These are phyloP conservation scores for Trichechus manatus DNA, from an alignment of 2,113 vertebrate species.

Conservation along the genomic window DNA sequence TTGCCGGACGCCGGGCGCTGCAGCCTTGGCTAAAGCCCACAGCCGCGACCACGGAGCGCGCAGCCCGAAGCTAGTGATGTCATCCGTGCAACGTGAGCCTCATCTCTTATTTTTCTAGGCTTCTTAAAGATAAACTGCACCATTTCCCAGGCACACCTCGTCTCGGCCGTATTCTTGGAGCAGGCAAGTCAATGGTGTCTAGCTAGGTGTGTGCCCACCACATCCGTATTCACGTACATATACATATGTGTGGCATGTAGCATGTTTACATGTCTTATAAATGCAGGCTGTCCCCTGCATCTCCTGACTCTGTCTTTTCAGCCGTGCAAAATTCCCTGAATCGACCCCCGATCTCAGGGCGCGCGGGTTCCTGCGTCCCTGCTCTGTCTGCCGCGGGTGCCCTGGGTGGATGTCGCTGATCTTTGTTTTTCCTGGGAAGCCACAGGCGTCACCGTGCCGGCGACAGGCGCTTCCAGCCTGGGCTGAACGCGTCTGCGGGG, in stretches of 20 bases:
- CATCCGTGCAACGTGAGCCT: conserved; percentile 94
- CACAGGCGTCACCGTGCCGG: conserved; percentile 3
- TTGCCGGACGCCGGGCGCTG: conserved; percentile 88
- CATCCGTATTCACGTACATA: conserved; percentile 75
- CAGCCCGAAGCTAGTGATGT: conserved; percentile 94
- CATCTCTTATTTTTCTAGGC: conserved; percentile 93
- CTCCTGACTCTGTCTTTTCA: conserved; percentile 26
- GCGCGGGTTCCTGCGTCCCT: not conserved
- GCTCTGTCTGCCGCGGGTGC: not conserved
- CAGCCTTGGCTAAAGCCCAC: conserved; percentile 90
- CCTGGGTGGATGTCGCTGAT: not conserved
- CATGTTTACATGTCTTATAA: conserved; percentile 58
- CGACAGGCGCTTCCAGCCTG: conserved; percentile 36
- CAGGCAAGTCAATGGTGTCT: conserved; percentile 80
- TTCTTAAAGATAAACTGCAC: conserved; percentile 94
- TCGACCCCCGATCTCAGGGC: not conserved
- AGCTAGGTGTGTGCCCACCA: conserved; percentile 53
- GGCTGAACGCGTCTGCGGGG: not conserved
- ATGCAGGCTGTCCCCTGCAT: conserved; percentile 42
- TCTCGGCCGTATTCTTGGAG: conserved; percentile 78
- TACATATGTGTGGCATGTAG: conserved; percentile 77
- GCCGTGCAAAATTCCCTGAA: conserved; percentile 38
- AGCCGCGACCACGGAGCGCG: conserved; percentile 88
- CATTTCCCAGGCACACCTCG: conserved; percentile 84
- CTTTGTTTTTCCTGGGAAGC: conserved; percentile 44